These are phyloP conservation scores for Dusona sp. DNA, from an alignment of 2,888 invertebrate genomes.

Conservation along the genomic window DNA sequence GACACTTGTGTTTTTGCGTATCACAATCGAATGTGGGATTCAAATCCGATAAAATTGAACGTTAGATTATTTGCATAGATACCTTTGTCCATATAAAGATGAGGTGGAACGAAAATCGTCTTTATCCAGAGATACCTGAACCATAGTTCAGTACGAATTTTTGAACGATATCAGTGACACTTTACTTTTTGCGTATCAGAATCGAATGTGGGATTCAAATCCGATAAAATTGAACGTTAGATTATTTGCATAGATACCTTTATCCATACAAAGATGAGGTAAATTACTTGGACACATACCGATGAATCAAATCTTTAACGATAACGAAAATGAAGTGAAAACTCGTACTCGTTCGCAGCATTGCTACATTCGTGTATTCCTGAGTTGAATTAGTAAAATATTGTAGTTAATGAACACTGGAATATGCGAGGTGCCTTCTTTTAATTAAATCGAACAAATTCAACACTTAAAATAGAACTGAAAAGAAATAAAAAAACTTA, in stretches of 20 bases:
- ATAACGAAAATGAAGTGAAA: neutral
- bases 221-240: neutral
- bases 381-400: neutral
- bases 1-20: neutral
- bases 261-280: neutral
- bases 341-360: too few relatives aligned
- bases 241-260: neutral
- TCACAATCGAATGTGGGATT: neutral
- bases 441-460: neutral
- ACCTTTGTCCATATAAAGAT: too few relatives aligned
- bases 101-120: conserved; percentile 3
- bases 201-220: neutral
- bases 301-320: neutral
- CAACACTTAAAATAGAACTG: neutral
- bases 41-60: neutral
- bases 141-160: neutral
- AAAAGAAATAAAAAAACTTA: neutral
- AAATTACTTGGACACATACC: neutral
- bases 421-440: neutral
- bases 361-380: too few relatives aligned
- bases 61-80: neutral
- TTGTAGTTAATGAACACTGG: neutral
- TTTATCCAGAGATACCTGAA: conserved; percentile 1
- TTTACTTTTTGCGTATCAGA: neutral
- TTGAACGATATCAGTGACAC: neutral